Evolutionary conservation across 2,113 vertebrate genomes (phyloP), one percentile per base, ranked within the genome.

Genomic region (Tylochromis polylepis): DNA sequence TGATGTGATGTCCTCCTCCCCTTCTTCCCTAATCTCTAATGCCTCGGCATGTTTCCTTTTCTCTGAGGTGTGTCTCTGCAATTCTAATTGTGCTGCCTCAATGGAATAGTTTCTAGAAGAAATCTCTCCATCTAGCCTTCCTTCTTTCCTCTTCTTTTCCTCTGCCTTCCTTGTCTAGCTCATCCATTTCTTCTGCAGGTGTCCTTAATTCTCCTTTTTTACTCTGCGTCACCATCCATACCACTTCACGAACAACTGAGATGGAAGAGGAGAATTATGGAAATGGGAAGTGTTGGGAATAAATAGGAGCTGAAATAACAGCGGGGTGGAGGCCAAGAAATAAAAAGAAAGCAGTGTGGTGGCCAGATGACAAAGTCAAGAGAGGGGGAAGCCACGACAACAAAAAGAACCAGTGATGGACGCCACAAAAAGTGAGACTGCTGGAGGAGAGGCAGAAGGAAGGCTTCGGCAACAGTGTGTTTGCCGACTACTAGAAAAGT

Each of bases 61-160:
- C 88, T 84, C 84, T 2, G 83, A 93, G 93, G 87, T 89, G 92
- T 92, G 92, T 91, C 90, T 90, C 85, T 43, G 89, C 87, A 90
- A 86, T 90, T 90, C 82, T 91, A 92, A 92, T 86, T 91, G 91
- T 93, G 88, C 82, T 31, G 78, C 89, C 82, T 93, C 86, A 87
- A 84, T 91, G 84, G 84, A 89, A 81, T 3, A 55, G 57, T 85
- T 82, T 49, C 80, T 46, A 65, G 81, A 89, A 87, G 58, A 90
- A 78, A 93, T 85, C 87, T 85, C 53, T 2, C 78, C 79, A 84
- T 89, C 77, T 84, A 10, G 51, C 24, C 27, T 14, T 77, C 27
- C 51, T 29, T 49, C 29, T 83, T 24, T 58, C 62, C 29, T 22
- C 18, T n/a, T 43, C 53, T 27, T n/a, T n/a, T 46, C 22, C 72